phyloP scores from a whole-genome alignment of 2,888 invertebrate genomes.

The Lepetodrilus schrolli region DNA sequence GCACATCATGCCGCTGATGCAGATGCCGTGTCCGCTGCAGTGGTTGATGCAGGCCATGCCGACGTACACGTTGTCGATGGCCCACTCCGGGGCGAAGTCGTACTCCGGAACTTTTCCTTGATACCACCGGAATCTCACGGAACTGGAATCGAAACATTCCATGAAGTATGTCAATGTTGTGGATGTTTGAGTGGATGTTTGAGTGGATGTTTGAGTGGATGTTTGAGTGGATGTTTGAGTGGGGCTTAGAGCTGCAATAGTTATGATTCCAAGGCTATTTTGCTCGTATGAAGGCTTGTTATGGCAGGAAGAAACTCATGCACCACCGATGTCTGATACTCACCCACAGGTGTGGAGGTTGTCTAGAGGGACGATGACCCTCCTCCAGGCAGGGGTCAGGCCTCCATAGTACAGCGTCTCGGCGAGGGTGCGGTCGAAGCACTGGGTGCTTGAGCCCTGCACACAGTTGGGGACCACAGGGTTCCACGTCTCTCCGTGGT shows the following conservation, averaged over 20 bases:
- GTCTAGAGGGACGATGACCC: constrained; percentile 72
- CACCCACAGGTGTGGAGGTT: constrained; percentile 75
- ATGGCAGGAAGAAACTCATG: too few relatives aligned
- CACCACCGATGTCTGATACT: too few relatives aligned
- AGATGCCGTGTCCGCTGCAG: constrained; percentile 75
- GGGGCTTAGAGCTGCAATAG: not conserved
- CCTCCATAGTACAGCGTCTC: constrained; percentile 74
- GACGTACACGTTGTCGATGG: constrained; percentile 75
- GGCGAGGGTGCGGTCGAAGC: constrained; percentile 66
- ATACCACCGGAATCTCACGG: constrained; percentile 75
- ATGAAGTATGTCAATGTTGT: too few relatives aligned
- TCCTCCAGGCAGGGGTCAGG: constrained; percentile 70
- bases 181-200: not conserved
- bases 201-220: not conserved
- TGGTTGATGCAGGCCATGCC: constrained; percentile 75
- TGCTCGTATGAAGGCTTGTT: too few relatives aligned
- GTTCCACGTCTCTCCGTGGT: constrained; percentile 74
- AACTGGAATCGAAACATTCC: constrained; percentile 51
- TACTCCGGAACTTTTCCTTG: constrained; percentile 71
- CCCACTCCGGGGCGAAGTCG: constrained; percentile 74
- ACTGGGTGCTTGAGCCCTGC: constrained; percentile 59
- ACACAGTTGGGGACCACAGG: constrained; percentile 71
- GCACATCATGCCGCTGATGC: constrained; percentile 67
- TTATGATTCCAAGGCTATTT: too few relatives aligned
- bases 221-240: not conserved